phyloP scores from a whole-genome alignment of 1,140 invertebrate species.

The Lordiphosa clarofinis region DNA sequence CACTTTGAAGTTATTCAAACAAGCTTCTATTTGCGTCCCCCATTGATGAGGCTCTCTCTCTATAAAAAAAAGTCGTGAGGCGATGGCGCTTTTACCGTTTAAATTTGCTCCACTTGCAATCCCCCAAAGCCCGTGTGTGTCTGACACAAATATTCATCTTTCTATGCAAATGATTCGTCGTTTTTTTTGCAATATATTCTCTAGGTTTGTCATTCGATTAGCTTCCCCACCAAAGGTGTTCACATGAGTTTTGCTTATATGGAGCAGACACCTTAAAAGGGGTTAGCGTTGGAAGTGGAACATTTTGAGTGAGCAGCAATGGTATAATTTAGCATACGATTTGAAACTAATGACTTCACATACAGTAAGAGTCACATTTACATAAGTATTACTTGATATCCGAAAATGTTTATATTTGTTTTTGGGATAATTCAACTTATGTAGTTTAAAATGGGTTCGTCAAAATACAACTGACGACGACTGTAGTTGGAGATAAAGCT shows the following conservation, averaged over 20 bases:
- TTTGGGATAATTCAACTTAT: too few relatives aligned
- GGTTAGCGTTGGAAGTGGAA: slow-evolving; percentile 2
- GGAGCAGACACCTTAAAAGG: slow-evolving; percentile 2
- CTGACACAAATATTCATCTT: slow-evolving; percentile 14
- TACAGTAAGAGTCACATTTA: background rate
- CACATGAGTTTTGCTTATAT: slow-evolving; percentile 1
- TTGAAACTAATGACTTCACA: background rate
- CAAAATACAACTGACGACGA: too few relatives aligned
- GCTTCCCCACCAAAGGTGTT: background rate
- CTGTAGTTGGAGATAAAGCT: too few relatives aligned
- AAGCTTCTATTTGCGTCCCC: slow-evolving; percentile 14
- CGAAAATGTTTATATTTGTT: background rate
- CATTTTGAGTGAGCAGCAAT: background rate
- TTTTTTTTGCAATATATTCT: slow-evolving; percentile 11
- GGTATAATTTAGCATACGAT: slow-evolving; percentile 3
- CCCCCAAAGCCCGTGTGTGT: background rate
- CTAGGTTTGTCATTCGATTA: slow-evolving; percentile 9
- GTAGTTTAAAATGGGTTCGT: too few relatives aligned
- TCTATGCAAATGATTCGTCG: slow-evolving; percentile 14
- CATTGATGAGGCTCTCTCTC: slow-evolving; percentile 5
- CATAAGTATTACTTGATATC: too few relatives aligned
- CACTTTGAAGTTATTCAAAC: slow-evolving; percentile 13
- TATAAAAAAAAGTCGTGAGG: background rate
- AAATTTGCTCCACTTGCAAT: slow-evolving; percentile 9
- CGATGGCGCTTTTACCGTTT: slow-evolving; percentile 12